phyloP scores from a whole-genome alignment of 2,113 vertebrate species.

The Seriola rivoliana region DNA sequence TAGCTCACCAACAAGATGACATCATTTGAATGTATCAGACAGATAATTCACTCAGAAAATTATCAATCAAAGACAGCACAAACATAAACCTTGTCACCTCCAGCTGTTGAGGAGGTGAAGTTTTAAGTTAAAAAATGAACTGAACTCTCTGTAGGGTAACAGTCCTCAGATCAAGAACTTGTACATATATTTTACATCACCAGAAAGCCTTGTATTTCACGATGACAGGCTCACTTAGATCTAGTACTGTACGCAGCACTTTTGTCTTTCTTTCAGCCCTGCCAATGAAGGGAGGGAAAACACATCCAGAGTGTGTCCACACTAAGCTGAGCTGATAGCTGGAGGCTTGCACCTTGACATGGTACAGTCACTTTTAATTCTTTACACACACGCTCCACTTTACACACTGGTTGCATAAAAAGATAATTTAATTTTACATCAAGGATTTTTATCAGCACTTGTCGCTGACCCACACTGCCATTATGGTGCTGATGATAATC shows the following conservation, averaged over 20 bases:
- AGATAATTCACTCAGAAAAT: too few species aligned
- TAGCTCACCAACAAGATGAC: too few species aligned
- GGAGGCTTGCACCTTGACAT: not conserved
- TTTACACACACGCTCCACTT: constrained; percentile 1
- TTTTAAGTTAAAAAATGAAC: too few species aligned
- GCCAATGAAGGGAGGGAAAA: not conserved
- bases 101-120: too few species aligned
- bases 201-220: constrained; percentile 5
- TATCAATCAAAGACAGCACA: too few species aligned
- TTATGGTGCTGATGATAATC: constrained; percentile 85
- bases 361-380: constrained; percentile 34
- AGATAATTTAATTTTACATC: constrained; percentile 63
- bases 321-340: not conserved
- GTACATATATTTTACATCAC: not conserved
- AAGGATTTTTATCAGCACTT: constrained; percentile 70
- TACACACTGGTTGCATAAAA: constrained; percentile 53
- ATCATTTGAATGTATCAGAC: too few species aligned
- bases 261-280: not conserved
- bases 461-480: constrained; percentile 62
- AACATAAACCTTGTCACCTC: too few species aligned
- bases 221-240: not conserved
- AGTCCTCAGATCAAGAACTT: too few species aligned
- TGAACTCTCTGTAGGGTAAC: not conserved
- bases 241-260: not conserved
- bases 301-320: not conserved